Evolutionary conservation across 2,888 invertebrate genomes (phyloP).

Genomic region (Sipunculus nudus): DNA sequence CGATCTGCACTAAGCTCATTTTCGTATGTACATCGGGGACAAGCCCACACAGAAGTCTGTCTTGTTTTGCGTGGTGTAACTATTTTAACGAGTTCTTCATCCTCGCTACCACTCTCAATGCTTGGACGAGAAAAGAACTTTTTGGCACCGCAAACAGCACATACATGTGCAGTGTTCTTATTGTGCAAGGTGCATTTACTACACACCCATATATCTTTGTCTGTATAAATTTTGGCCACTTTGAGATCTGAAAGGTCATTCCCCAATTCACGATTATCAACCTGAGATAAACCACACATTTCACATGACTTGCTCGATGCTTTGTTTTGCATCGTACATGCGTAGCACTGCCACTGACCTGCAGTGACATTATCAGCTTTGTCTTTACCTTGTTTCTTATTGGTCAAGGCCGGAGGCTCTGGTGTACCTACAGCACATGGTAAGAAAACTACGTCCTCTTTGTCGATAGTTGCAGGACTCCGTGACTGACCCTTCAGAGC

Average conservation of each 20-base stretch:
- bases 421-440: neutral
- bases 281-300: too few relatives aligned
- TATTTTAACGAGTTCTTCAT: neutral
- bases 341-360: neutral
- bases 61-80: too few relatives aligned
- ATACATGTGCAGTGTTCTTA: constrained; percentile 75
- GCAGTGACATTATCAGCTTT: neutral
- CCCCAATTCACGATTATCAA: too few relatives aligned
- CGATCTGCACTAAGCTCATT: neutral
- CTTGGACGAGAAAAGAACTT: constrained; percentile 19
- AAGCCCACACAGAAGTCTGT: constrained; percentile 12
- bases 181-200: constrained; percentile 88
- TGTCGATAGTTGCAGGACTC: neutral
- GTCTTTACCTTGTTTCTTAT: neutral
- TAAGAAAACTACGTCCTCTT: neutral
- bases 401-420: neutral
- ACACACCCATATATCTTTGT: too few relatives aligned
- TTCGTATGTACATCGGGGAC: constrained; percentile 19
- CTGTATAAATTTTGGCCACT: too few relatives aligned
- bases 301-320: neutral
- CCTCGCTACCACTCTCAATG: neutral
- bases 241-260: too few relatives aligned
- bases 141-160: constrained; percentile 82
- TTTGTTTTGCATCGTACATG: neutral
- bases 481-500: constrained; percentile 64